Percentiles rank a stretch among this genome's conserved stretches.
Evolutionary conservation across 2,797 vertebrate species (phyloP).

Genomic region (Gymnopithys bicolor): DNA sequence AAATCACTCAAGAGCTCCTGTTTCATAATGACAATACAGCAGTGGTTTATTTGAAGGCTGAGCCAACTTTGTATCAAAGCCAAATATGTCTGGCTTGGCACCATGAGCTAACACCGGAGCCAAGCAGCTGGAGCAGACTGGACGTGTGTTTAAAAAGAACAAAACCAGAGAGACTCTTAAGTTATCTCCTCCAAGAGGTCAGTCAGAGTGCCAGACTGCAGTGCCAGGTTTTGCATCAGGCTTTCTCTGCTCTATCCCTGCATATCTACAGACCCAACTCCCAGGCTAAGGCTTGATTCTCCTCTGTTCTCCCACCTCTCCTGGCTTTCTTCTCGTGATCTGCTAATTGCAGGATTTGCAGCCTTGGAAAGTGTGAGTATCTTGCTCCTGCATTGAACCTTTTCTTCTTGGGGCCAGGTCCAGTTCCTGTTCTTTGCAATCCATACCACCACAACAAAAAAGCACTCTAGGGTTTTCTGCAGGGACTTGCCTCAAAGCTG

Average conservation of each 20-base stretch:
- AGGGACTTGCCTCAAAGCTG: not conserved
- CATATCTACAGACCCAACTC: not conserved
- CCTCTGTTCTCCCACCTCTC: not conserved
- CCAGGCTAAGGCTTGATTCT: not conserved
- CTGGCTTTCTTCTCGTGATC: not conserved
- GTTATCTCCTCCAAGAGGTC: slow-evolving; percentile 54
- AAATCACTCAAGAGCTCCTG: slow-evolving; percentile 41
- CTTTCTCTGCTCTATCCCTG: not conserved
- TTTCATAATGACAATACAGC: not conserved
- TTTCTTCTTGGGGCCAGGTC: not conserved
- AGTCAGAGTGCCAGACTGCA: not conserved
- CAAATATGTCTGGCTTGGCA: slow-evolving; percentile 58
- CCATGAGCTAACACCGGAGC: not conserved
- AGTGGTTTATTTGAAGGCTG: slow-evolving; percentile 54
- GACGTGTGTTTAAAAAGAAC: slow-evolving; percentile 28
- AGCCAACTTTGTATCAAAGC: slow-evolving; percentile 38
- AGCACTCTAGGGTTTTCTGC: not conserved
- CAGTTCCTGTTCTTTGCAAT: not conserved
- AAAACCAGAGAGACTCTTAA: slow-evolving; percentile 37
- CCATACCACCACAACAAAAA: not conserved
- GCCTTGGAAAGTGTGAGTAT: not conserved
- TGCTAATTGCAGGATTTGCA: not conserved
- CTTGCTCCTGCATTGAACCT: not conserved
- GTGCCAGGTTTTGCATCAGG: slow-evolving; percentile 27
- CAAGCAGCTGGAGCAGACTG: slow-evolving; percentile 64